Conservation (phyloP, 1,140 invertebrate genomes). For the Ridgeia piscesae region DNA sequence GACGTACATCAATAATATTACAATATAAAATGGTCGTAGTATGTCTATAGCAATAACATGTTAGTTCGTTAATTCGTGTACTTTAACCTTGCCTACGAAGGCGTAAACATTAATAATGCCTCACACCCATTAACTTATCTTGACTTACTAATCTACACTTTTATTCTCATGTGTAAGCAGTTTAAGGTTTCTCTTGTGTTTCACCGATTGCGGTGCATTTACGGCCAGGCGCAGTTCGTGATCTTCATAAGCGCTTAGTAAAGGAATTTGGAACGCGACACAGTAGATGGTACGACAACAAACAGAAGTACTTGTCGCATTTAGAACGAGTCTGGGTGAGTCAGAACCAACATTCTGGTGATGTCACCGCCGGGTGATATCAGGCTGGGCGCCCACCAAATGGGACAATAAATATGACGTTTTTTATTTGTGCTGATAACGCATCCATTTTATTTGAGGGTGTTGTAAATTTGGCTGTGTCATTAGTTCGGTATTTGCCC, state of each 20-base stretch:
- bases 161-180: not conserved
- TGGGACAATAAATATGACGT: not conserved
- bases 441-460: not conserved
- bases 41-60: not conserved
- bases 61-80: not conserved
- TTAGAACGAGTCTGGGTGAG: not conserved
- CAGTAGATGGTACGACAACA: not conserved
- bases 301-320: not conserved
- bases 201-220: not conserved
- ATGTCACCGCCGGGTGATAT: not conserved
- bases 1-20: not conserved
- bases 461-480: not conserved
- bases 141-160: not conserved
- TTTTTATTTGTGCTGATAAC: not conserved
- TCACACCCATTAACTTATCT: not conserved
- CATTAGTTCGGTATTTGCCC: not conserved
- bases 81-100: not conserved
- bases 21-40: not conserved
- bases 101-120: not conserved
- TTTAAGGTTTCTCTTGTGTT: not conserved
- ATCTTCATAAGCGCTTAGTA: not conserved
- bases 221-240: not conserved
- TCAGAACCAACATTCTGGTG: not conserved
- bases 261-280: not conserved
- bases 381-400: not conserved